phyloP scores from a whole-genome alignment of 2,113 vertebrate genomes.

The Pungitius pungitius region DNA sequence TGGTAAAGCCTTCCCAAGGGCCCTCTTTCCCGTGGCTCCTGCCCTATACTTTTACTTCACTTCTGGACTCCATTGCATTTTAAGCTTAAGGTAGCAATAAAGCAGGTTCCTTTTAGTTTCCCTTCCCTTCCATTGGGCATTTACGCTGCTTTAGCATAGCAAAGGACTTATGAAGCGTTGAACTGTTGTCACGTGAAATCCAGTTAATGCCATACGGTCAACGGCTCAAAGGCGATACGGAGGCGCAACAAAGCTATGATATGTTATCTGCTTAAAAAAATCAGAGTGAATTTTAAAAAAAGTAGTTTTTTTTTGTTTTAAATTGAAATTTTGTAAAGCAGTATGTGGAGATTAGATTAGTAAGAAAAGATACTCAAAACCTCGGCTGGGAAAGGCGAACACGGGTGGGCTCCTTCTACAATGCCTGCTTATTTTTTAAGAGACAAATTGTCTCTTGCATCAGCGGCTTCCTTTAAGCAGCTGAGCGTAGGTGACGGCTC shows the following conservation, averaged over 20 bases:
- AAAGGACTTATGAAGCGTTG: background rate
- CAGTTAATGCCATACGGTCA: background rate
- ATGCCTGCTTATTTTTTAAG: conserved; percentile 24
- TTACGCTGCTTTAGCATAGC: conserved; percentile 25
- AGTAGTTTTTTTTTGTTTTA: background rate
- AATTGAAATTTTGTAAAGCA: conserved; percentile 22
- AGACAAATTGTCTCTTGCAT: conserved; percentile 7
- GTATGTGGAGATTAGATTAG: conserved; percentile 39
- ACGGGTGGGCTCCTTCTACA: conserved; percentile 31
- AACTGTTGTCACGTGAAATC: background rate
- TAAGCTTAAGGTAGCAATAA: conserved; percentile 42
- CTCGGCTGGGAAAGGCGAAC: conserved; percentile 19
- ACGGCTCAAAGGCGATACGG: conserved; percentile 4
- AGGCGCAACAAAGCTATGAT: background rate
- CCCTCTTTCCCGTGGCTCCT: conserved; percentile 40
- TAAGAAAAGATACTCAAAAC: conserved; percentile 36
- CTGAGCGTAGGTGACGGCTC: background rate
- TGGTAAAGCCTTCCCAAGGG: conserved; percentile 63
- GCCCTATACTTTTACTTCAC: conserved; percentile 36
- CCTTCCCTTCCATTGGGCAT: conserved; percentile 34
- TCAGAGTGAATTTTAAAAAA: conserved; percentile 3
- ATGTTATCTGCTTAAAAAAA: conserved; percentile 2
- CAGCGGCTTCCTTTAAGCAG: conserved; percentile 2
- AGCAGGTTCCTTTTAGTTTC: conserved; percentile 26
- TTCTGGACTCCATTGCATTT: conserved; percentile 47